These are phyloP conservation scores for Triplophysa bombifrons DNA, from an alignment of 2,797 vertebrate genomes.

Conservation along the genomic window DNA sequence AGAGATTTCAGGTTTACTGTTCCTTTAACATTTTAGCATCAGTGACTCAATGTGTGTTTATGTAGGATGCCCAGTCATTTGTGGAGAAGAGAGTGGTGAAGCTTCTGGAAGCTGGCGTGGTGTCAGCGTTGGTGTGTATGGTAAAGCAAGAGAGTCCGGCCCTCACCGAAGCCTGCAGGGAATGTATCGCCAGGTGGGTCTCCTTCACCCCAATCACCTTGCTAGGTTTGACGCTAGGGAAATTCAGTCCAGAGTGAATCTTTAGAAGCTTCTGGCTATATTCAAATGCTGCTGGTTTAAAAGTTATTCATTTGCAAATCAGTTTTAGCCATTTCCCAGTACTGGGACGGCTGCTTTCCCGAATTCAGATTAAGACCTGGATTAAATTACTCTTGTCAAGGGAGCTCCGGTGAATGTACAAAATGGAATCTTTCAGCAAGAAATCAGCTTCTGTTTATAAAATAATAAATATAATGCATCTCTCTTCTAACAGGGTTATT, in stretches of 20 bases:
- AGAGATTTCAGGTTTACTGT: background rate
- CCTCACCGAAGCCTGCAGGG: slow-evolving; percentile 87
- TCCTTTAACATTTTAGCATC: background rate
- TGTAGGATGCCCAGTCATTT: slow-evolving; percentile 85
- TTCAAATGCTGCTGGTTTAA: background rate
- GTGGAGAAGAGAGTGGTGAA: slow-evolving; percentile 86
- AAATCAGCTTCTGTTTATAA: background rate
- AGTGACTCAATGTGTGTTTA: background rate
- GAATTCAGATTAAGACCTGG: slow-evolving; percentile 10
- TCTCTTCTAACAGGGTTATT: slow-evolving; percentile 81
- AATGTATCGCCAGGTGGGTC: slow-evolving; percentile 90
- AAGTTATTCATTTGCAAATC: background rate
- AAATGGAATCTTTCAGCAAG: background rate
- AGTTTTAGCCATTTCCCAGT: slow-evolving; percentile 1
- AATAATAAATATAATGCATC: background rate
- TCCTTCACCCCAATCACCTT: background rate
- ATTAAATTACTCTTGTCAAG: background rate
- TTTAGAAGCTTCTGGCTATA: background rate
- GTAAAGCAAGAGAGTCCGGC: slow-evolving; percentile 90
- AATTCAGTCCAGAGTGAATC: no score
- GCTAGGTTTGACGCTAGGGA: background rate
- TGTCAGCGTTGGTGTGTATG: slow-evolving; percentile 94
- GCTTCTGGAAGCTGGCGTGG: slow-evolving; percentile 87
- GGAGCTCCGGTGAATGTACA: slow-evolving; percentile 18
- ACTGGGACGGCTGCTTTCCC: background rate